These are phyloP conservation scores for Lethenteron camtschaticum DNA, from an alignment of 2,113 vertebrate genomes.

Conservation along the genomic window DNA sequence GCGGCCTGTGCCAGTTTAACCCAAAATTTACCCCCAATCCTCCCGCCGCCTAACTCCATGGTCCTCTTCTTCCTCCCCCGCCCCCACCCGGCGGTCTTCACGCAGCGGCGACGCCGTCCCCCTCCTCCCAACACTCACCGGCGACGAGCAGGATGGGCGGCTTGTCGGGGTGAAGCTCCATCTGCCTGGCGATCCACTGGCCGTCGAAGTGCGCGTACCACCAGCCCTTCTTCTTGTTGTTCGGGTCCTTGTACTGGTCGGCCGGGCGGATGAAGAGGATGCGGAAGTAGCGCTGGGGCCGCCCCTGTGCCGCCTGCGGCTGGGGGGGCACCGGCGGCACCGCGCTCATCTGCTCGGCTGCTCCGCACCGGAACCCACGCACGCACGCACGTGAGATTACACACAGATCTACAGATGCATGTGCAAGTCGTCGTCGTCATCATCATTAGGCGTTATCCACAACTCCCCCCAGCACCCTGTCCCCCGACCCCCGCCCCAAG, in stretches of 20 bases:
- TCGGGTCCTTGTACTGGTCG: constrained; percentile 74
- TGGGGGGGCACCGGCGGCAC: constrained; percentile 37
- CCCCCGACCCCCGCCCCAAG: too few relatives aligned
- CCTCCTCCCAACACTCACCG: constrained; percentile 29
- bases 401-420: background rate
- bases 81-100: too few relatives aligned
- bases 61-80: too few relatives aligned
- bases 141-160: constrained; percentile 81
- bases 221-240: constrained; percentile 89
- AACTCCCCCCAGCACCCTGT: too few relatives aligned
- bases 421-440: background rate
- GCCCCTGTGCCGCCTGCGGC: constrained; percentile 45
- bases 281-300: constrained; percentile 80
- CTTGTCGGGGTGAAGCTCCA: constrained; percentile 94
- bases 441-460: too few relatives aligned
- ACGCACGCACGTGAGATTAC: background rate
- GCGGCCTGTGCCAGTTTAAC: too few relatives aligned
- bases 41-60: too few relatives aligned
- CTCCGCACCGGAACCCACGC: background rate
- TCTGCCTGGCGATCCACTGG: constrained; percentile 80
- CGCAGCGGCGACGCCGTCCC: too few relatives aligned
- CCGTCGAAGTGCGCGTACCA: constrained; percentile 97
- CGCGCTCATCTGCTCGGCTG: constrained; percentile 50
- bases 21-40: too few relatives aligned
- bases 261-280: constrained; percentile 84